phyloP scores from a whole-genome alignment of 2,113 vertebrate genomes.

The Alethe diademata region DNA sequence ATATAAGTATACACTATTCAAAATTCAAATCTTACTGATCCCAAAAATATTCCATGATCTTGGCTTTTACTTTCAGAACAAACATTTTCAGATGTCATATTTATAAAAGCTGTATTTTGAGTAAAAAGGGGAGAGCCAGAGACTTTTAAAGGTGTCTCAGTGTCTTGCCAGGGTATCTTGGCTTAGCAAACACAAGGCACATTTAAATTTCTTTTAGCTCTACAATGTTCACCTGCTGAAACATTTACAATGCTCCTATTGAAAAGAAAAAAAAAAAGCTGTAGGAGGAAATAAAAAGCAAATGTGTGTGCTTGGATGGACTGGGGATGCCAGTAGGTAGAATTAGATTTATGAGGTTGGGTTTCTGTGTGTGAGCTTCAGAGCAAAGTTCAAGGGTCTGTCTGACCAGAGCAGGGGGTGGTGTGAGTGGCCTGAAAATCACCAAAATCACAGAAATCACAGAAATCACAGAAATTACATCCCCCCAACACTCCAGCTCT shows the following conservation, averaged over 20 bases:
- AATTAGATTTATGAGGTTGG: neutral
- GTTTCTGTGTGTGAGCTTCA: neutral
- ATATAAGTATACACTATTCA: constrained; percentile 13
- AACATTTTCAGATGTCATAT: constrained; percentile 56
- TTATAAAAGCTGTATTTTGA: constrained; percentile 50
- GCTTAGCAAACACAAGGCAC: neutral
- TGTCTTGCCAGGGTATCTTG: constrained; percentile 10
- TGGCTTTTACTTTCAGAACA: constrained; percentile 45
- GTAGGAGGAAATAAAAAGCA: constrained; percentile 14
- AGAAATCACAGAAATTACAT: neutral
- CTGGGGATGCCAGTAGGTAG: neutral
- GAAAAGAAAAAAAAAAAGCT: neutral
- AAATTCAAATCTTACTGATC: constrained; percentile 52
- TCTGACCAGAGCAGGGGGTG: neutral
- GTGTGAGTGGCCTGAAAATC: neutral
- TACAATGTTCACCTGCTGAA: constrained; percentile 22
- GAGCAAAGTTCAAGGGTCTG: neutral
- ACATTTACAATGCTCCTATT: neutral
- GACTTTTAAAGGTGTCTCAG: neutral
- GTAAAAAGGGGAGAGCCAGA: neutral
- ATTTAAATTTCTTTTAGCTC: neutral
- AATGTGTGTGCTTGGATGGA: constrained; percentile 6
- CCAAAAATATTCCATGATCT: constrained; percentile 32
- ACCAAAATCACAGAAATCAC: neutral
- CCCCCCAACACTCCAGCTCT: neutral